Evolutionary conservation across 92 coral and sea anemone genomes (phyloP).

Genomic region (Parazoanthus darwini): DNA sequence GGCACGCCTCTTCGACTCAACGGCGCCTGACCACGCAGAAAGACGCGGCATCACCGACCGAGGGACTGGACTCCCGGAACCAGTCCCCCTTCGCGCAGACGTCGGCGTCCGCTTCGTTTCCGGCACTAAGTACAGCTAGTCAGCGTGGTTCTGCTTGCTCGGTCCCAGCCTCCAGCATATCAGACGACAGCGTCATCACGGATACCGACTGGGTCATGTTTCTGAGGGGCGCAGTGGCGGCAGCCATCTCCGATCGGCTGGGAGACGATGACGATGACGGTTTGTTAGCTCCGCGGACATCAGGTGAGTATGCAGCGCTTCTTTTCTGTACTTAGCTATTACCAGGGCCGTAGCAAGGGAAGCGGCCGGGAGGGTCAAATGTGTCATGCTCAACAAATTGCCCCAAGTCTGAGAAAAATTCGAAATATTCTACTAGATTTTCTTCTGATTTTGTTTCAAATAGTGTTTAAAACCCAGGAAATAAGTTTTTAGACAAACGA

Average conservation of each 20-base stretch:
- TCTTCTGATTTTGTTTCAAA: no score
- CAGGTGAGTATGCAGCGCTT: neutral
- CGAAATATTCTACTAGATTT: no score
- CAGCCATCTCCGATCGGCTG: conserved; percentile 82
- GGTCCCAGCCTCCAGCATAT: neutral
- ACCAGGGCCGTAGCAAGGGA: no score
- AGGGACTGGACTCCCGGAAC: neutral
- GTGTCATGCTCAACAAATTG: no score
- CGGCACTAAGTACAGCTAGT: neutral
- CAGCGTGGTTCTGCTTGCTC: neutral
- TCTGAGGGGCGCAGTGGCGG: conserved; percentile 83
- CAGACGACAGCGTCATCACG: conserved; percentile 47
- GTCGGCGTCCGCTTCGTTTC: neutral
- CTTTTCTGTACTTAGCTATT: neutral
- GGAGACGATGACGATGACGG: conserved; percentile 62
- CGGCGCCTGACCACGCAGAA: neutral
- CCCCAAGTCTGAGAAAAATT: no score
- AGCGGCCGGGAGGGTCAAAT: no score
- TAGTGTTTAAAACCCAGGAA: no score
- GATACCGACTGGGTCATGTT: conserved; percentile 91
- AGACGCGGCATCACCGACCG: neutral
- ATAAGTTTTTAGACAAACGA: no score
- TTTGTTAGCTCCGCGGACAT: neutral
- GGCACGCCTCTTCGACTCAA: conserved; percentile 48
- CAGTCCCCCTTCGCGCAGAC: neutral